Evolutionary conservation across 2,113 vertebrate genomes (phyloP).

Genomic region (Naja naja): DNA sequence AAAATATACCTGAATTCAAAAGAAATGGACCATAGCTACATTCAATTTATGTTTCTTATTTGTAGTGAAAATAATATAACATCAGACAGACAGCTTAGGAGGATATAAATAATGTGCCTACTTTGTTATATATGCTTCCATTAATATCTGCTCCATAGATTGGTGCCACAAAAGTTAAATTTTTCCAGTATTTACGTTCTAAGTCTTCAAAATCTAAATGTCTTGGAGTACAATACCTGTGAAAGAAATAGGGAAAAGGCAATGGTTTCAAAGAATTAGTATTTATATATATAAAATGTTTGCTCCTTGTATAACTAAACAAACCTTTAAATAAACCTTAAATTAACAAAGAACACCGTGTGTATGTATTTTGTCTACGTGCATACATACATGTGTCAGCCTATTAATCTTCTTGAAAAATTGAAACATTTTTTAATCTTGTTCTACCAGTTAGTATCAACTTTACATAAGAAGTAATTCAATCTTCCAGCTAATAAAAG

Average conservation of each 20-base stretch:
- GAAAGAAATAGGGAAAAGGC: slow-evolving; percentile 20
- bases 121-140: slow-evolving; percentile 82
- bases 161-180: slow-evolving; percentile 79
- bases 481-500: neutral
- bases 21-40: slow-evolving; percentile 8
- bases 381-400: neutral
- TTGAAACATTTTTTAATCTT: neutral
- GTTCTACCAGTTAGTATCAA: neutral
- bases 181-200: slow-evolving; percentile 83
- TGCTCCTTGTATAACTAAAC: neutral
- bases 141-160: slow-evolving; percentile 83
- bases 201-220: slow-evolving; percentile 77
- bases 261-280: slow-evolving; percentile 27
- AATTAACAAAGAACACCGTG: neutral
- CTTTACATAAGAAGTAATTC: neutral
- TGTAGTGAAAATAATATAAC: slow-evolving; percentile 30
- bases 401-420: neutral
- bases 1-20: neutral
- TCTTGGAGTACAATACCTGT: slow-evolving; percentile 77
- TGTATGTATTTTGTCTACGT: neutral
- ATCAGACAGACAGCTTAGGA: neutral
- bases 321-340: neutral
- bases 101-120: slow-evolving; percentile 52
- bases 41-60: slow-evolving; percentile 32
- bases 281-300: neutral